Percentiles rank a stretch among this genome's conserved stretches.
phyloP scores from a whole-genome alignment of 92 coral and sea anemone species.

The Hydrozoanthus gracilis region DNA sequence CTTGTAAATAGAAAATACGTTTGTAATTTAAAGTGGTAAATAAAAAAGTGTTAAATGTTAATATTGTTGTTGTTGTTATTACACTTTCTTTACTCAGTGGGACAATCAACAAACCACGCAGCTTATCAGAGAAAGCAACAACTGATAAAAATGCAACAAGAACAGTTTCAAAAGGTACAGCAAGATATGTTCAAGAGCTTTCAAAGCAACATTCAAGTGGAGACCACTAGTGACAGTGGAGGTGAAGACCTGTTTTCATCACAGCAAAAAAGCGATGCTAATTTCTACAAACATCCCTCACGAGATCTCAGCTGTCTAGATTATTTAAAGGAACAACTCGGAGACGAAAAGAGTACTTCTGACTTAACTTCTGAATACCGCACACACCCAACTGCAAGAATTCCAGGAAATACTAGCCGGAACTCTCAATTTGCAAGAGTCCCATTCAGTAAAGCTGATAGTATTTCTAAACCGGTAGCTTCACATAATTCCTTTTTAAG shows the following conservation, averaged over 20 bases:
- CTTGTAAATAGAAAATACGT: too few species aligned
- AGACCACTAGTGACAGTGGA: slow-evolving; percentile 49
- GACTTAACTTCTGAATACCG: slow-evolving; percentile 10
- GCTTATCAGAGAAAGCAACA: slow-evolving; percentile 54
- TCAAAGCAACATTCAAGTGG: slow-evolving; percentile 55
- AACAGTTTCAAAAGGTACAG: slow-evolving; percentile 70
- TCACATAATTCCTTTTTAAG: neutral
- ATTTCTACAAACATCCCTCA: neutral
- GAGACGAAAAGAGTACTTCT: slow-evolving; percentile 19
- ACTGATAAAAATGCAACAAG: slow-evolving; percentile 53
- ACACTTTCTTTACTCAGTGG: neutral
- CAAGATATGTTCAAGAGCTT: slow-evolving; percentile 62
- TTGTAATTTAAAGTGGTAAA: too few species aligned
- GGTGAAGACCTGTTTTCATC: slow-evolving; percentile 34
- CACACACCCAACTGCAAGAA: slow-evolving; percentile 48
- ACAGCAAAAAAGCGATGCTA: slow-evolving; percentile 21
- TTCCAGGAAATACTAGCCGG: slow-evolving; percentile 56
- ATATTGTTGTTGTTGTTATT: neutral
- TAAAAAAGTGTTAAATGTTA: too few species aligned
- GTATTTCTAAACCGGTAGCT: neutral
- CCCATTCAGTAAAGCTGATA: neutral
- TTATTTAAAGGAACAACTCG: slow-evolving; percentile 58
- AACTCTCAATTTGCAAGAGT: neutral
- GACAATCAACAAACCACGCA: neutral
- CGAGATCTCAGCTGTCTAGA: slow-evolving; percentile 48